These are phyloP conservation scores for Lasioglossum lativentre DNA, from an alignment of 2,888 invertebrate genomes.

Conservation along the genomic window DNA sequence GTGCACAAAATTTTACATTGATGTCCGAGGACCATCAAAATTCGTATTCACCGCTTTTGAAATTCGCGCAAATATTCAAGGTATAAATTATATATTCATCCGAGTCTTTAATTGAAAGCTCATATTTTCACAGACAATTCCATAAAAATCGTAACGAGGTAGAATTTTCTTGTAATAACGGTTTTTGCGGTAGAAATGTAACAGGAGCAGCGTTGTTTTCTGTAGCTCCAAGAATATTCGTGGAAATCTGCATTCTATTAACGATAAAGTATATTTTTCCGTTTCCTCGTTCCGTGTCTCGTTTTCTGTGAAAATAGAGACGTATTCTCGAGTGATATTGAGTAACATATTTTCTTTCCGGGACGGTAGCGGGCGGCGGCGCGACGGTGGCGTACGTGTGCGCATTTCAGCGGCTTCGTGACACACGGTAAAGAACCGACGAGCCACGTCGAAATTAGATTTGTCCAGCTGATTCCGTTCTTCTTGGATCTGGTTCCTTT, in stretches of 20 bases:
- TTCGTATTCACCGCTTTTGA: neutral
- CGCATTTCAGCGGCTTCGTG: neutral
- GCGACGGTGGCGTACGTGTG: neutral
- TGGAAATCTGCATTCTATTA: neutral
- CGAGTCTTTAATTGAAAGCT: too few species aligned
- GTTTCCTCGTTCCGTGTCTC: neutral
- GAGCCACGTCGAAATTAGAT: slow-evolving; percentile 23
- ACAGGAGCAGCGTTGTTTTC: too few species aligned
- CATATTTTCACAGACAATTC: too few species aligned
- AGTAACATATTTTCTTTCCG: neutral
- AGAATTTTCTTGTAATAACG: neutral
- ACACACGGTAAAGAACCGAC: slow-evolving; percentile 30
- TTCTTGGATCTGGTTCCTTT: slow-evolving; percentile 25
- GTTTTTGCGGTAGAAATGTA: neutral
- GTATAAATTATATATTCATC: neutral
- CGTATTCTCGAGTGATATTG: neutral
- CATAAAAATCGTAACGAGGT: neutral
- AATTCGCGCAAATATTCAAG: neutral
- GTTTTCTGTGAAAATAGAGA: neutral
- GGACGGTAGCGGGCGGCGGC: neutral
- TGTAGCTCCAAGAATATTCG: neutral
- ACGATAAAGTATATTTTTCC: neutral
- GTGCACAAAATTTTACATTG: neutral
- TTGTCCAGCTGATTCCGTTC: slow-evolving; percentile 49
- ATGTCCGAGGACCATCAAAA: neutral